A percentile compares a stretch with the other conserved stretches of the same genome.
These are phyloP conservation scores for Anguilla marmorata DNA, from an alignment of 2,797 vertebrate species.

Conservation along the genomic window DNA sequence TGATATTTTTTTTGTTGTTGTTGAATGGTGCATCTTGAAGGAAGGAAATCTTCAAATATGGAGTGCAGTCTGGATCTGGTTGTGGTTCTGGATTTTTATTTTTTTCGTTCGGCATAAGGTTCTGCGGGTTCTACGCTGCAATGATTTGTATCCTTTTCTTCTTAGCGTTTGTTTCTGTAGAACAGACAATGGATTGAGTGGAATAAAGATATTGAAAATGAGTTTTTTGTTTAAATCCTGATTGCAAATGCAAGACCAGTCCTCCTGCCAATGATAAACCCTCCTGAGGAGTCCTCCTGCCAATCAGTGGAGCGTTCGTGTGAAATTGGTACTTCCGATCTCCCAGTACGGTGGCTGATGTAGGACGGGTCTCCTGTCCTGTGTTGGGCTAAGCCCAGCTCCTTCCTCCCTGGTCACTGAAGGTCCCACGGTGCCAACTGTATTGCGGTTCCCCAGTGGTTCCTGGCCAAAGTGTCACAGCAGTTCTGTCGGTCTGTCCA, in stretches of 20 bases:
- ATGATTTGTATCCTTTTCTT: not conserved
- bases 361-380: too few relatives aligned
- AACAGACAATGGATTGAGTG: not conserved
- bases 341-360: not conserved
- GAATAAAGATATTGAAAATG: not conserved
- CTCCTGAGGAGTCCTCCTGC: too few relatives aligned
- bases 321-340: not conserved
- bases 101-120: not conserved
- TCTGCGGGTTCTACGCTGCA: not conserved
- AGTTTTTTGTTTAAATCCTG: not conserved
- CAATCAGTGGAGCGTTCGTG: not conserved
- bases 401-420: too few relatives aligned
- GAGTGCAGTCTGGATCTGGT: not conserved
- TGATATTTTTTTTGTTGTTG: not conserved
- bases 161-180: not conserved
- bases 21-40: not conserved
- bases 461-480: too few relatives aligned
- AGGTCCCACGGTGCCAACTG: too few relatives aligned
- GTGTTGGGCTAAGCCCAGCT: too few relatives aligned
- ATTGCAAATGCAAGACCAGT: not conserved
- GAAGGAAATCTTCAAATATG: not conserved
- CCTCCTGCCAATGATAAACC: not conserved
- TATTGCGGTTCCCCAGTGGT: too few relatives aligned
- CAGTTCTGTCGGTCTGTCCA: too few relatives aligned
- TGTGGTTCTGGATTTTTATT: not conserved